Base-by-base conservation (phyloP, 2,888 invertebrate genomes). In the Erebia ligea region DNA sequence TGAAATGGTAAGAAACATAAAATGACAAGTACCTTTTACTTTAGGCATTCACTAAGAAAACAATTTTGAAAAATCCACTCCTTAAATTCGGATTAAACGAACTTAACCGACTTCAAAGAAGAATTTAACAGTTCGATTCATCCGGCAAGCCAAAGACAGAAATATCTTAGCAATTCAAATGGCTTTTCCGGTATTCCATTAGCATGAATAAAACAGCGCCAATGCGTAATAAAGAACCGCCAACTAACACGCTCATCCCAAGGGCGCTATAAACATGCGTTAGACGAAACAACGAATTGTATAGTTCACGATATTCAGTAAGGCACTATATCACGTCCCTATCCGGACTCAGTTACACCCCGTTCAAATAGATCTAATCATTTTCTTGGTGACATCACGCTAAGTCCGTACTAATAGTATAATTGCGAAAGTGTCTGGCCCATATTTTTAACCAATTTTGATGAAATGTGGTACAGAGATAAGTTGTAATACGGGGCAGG, bases 171-270 rank as follows among this genome's bases (percentile, higher is more conserved):
- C 6, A 61, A 19, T 19, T 45, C 19, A 62, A 48, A 48, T 48
- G 48, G 45, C 21, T 48, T 62, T 19, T 61, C 17, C 62, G 21
- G 15, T 62, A 62, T 62, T 62, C 45, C 48, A 62, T 62, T 48
- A 62, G n/a, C 62, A 62, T 62, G 48, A 48, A 62, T 21, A 62
- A 62, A 21, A 48, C 21, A 2, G 19, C 25, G 5, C 13, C 25
- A 21, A 19, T 15, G 48, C 21, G 45, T 45, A 45, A 61, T 61
- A 61, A 42, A 42, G 9, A 17, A 59, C 13, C 17, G 4, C 10
- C 9, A 61, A 21, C 45, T 42, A 45, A 62, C 62, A 45, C 21
- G 11, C 45, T 0, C n/a, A 9, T 62, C 45, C 21, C 62, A 15
- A 15, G 48, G 5, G 62, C 15, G 15, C 62, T 48, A 62, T 45